Evolutionary conservation across 2,888 invertebrate genomes (phyloP).

Genomic region (Tetanocera ferruginea): DNA sequence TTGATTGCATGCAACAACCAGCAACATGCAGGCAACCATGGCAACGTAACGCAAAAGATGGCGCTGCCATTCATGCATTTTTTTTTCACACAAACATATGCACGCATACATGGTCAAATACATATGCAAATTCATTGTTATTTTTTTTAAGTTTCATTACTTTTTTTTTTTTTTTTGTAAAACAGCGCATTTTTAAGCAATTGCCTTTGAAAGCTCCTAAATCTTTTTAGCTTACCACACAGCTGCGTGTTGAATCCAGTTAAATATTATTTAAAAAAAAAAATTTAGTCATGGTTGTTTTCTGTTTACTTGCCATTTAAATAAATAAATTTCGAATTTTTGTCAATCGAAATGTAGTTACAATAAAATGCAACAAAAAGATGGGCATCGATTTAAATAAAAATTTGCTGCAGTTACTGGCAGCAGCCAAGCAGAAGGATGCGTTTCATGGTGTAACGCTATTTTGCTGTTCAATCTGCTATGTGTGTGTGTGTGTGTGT

Average conservation of each 20-base stretch:
- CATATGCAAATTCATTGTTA: constrained; percentile 32
- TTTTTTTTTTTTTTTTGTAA: constrained; percentile 14
- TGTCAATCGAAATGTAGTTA: constrained; percentile 10
- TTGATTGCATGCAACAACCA: constrained; percentile 28
- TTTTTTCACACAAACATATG: background rate
- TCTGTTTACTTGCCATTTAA: no score
- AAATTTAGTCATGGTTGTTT: no score
- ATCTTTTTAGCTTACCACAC: constrained; percentile 15
- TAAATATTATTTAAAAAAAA: constrained; percentile 5
- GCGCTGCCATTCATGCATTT: constrained; percentile 23
- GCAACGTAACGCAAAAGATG: constrained; percentile 22
- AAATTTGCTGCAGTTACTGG: no score
- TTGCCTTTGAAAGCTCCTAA: constrained; percentile 24
- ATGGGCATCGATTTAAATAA: no score
- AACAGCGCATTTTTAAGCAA: constrained; percentile 9
- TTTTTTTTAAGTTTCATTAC: background rate
- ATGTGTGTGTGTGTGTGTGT: no score
- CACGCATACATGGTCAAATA: background rate
- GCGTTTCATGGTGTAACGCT: no score
- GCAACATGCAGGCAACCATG: background rate
- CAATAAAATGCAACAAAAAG: background rate
- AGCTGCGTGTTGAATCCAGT: constrained; percentile 15
- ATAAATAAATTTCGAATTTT: background rate
- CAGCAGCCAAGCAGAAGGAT: no score
- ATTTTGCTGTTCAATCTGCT: no score